A percentile compares a stretch with the other conserved stretches of the same genome.
phyloP scores from a whole-genome alignment of 2,797 vertebrate genomes.

The Cryptoprocta ferox region DNA sequence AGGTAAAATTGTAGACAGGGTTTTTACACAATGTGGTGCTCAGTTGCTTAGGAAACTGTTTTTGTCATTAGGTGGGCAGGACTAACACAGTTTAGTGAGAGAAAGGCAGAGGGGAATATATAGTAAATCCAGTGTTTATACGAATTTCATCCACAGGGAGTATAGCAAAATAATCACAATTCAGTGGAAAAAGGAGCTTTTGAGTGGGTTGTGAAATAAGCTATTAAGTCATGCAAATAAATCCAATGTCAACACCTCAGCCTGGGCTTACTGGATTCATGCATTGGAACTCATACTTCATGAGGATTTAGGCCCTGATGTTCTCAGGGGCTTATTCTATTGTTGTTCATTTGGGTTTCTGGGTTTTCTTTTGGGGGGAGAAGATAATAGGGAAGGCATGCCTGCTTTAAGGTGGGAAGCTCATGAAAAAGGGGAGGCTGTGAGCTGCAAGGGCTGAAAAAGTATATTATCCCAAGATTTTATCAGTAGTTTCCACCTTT shows the following conservation, averaged over 20 bases:
- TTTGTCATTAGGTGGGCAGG: neutral
- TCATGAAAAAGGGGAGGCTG: neutral
- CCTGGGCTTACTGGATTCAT: neutral
- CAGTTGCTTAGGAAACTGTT: slow-evolving; percentile 24
- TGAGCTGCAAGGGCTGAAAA: neutral
- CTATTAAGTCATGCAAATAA: slow-evolving; percentile 47
- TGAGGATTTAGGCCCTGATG: neutral
- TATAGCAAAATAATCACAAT: slow-evolving; percentile 51
- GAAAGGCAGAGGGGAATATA: slow-evolving; percentile 29
- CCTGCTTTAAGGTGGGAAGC: neutral
- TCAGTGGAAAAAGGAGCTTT: slow-evolving; percentile 42
- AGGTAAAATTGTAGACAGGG: neutral
- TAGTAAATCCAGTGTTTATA: neutral
- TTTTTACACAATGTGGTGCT: neutral
- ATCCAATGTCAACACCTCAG: neutral
- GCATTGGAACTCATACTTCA: neutral
- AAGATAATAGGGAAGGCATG: neutral
- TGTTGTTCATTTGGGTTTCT: neutral
- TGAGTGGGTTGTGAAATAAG: slow-evolving; percentile 23
- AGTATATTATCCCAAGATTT: neutral
- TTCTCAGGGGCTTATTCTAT: neutral
- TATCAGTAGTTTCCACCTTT: neutral
- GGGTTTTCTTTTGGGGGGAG: neutral
- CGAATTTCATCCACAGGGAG: slow-evolving; percentile 44
- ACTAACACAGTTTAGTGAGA: neutral